Evolutionary conservation across 2,113 vertebrate genomes (phyloP), one percentile per base, ranked within the genome.

Genomic region (Psammodynastes pulverulentus): DNA sequence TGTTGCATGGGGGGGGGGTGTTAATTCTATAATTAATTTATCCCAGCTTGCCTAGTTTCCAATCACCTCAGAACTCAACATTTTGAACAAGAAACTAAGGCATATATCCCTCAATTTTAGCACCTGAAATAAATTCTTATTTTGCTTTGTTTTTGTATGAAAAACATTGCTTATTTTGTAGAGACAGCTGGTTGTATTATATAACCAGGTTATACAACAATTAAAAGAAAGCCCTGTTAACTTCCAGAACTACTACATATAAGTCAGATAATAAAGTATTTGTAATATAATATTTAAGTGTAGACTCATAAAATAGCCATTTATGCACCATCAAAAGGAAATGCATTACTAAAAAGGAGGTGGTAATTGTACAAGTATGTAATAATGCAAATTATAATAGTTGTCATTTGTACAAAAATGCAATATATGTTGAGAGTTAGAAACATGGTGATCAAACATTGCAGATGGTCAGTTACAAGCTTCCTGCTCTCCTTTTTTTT

Each of bases 101-200:
- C 23, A 51, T 23, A 52, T 5, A 52, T 13, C 67, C 39, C 21
- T 19, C 17, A 79, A n/a, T 34, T 39, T 34, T 56, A 89, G 43
- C 29, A 88, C 19, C 51, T 56, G 51, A 58, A 56, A 79, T 39
- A 29, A 84, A 39, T 92, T 89, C 29, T 48, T 10, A 46, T 79
- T 88, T 52, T 21, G 26, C 46, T 72, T 56, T 52, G 23, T 87
- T 79, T 53, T 87, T 5, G 13, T 92, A 87, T 51, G 43, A 89
- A 84, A 79, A 43, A 56, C 51, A 15, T 29, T 89, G 72, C 53
- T 52, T 79, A 85, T 89, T 92, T 92, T 92, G 52, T 39, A 89
- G 39, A 51, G 45, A 92, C 87, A 92, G 91, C 87, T 89, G 91
- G 52, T 89, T 92, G 56, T 45, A 85, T 92, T 89, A 89, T 84